A percentile compares a stretch with the other conserved stretches of the same genome.
These are phyloP conservation scores for Recurvirostra avosetta DNA, from an alignment of 2,113 vertebrate genomes.

Conservation along the genomic window DNA sequence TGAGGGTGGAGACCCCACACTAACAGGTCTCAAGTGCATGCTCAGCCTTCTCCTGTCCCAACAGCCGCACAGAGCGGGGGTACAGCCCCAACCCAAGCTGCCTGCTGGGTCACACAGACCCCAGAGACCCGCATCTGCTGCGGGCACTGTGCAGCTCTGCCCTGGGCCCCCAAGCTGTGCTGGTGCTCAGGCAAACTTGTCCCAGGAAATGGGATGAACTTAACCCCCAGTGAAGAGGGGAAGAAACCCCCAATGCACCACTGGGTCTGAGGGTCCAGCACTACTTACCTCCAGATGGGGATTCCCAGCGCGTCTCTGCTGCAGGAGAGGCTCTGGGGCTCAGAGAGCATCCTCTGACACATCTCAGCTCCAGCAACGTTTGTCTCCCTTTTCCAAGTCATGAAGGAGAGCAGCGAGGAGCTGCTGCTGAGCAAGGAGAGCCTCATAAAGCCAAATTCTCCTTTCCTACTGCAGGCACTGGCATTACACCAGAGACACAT, in stretches of 20 bases:
- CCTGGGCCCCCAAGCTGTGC: not conserved
- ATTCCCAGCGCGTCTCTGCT: not conserved
- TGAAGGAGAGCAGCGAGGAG: not conserved
- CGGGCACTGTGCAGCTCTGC: accelerated
- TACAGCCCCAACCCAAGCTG: accelerated
- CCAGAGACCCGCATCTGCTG: not conserved
- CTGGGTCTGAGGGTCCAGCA: not conserved
- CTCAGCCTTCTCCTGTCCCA: not conserved
- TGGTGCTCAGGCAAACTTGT: not conserved
- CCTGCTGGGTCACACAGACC: not conserved
- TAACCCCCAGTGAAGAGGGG: not conserved
- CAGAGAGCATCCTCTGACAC: not conserved
- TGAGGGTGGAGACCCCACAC: not conserved
- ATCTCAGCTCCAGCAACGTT: not conserved
- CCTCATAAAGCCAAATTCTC: not conserved
- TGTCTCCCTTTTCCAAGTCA: not conserved
- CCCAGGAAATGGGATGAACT: not conserved
- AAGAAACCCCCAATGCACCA: accelerated
- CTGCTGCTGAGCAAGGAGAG: not conserved
- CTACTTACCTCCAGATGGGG: not conserved
- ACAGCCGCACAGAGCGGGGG: accelerated
- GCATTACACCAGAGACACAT: accelerated
- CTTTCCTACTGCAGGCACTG: not conserved
- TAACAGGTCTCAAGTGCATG: accelerated
- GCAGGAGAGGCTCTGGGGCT: not conserved